Evolutionary conservation across 2,113 vertebrate genomes (phyloP), one percentile per base, ranked within the genome.

Genomic region (Empidonax alnorum): DNA sequence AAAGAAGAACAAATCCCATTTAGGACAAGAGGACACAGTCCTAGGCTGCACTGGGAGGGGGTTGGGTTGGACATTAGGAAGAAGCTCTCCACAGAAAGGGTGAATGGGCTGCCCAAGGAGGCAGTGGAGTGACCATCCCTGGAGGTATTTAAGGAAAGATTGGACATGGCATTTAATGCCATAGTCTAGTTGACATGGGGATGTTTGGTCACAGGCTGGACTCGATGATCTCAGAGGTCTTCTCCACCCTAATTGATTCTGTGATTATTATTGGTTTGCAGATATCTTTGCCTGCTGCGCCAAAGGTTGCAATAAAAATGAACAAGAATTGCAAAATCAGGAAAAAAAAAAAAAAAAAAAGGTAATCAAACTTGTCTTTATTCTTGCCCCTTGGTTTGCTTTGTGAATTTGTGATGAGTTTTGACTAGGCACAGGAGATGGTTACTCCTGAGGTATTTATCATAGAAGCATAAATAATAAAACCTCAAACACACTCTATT

Each of bases 141-240:
- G 15, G 12, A 33, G 53, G 28, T n/a, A 7, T 46, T 68, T n/a
- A 1, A 53, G 39, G 61, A 7, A n/a, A n/a, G 23, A 7, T 7
- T 25, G 53, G 33, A 21, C 0, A 4, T 33, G 52, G 5, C 12
- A 17, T 28, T 74, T 15, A 2, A 18, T 50, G 44, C 14, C 42
- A 4, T 0, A 8, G 52, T 16, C 37, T 52, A 24, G 8, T 16
- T n/a, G 52, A 33, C 46, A 24, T 9, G 0, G 0, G 7, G 27
- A 3, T 67, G 28, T 24, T 2, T 0, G 1, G 18, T 44, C 15
- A 28, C 0, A 1, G 44, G 4, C 11, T 30, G 27, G 44, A 59
- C 27, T 67, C 0, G 0, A 8, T 66, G 50, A 66, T 2, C 46
- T 3, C 53, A n/a, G 16, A 47, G 10, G 16, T 41, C 23, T 53